phyloP scores from a whole-genome alignment of 2,888 invertebrate species.

The Tetragonula carbonaria region DNA sequence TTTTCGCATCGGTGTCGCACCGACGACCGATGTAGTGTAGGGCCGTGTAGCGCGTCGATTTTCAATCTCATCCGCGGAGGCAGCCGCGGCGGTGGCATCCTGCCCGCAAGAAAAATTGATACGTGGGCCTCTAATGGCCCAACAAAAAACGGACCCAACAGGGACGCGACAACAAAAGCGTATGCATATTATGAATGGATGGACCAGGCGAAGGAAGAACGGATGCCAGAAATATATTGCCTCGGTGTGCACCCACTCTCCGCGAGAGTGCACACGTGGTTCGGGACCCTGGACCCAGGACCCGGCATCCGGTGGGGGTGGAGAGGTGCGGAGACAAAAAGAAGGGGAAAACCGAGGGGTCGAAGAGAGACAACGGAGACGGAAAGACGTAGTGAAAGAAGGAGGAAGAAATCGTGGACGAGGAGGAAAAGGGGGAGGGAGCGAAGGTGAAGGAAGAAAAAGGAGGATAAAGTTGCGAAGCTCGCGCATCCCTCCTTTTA shows the following conservation, averaged over 20 bases:
- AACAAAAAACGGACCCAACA: slow-evolving; percentile 79
- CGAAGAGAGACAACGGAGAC: slow-evolving; percentile 18
- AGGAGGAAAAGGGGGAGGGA: slow-evolving; percentile 22
- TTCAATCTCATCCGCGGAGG: slow-evolving; percentile 36
- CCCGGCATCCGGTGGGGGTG: background rate
- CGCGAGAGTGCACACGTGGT: slow-evolving; percentile 72
- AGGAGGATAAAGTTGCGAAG: slow-evolving; percentile 47
- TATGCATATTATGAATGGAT: slow-evolving; percentile 82
- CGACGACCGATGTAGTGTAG: no score
- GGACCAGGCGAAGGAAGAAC: slow-evolving; percentile 78
- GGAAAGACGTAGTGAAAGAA: slow-evolving; percentile 25
- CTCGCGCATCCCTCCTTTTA: slow-evolving; percentile 72
- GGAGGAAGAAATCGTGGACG: slow-evolving; percentile 38
- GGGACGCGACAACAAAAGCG: slow-evolving; percentile 80
- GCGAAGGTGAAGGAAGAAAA: slow-evolving; percentile 14
- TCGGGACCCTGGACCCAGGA: slow-evolving; percentile 27
- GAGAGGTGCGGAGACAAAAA: slow-evolving; percentile 27
- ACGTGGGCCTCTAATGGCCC: slow-evolving; percentile 81
- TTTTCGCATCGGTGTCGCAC: slow-evolving; percentile 27
- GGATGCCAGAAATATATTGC: slow-evolving; percentile 81
- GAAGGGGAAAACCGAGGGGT: slow-evolving; percentile 30
- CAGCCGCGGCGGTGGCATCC: slow-evolving; percentile 61
- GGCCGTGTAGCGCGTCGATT: slow-evolving; percentile 25
- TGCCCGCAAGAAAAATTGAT: slow-evolving; percentile 80
- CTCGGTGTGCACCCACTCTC: slow-evolving; percentile 79